Conservation (phyloP, 2,888 invertebrate genomes). For the Glyphotaelius pellucidus region DNA sequence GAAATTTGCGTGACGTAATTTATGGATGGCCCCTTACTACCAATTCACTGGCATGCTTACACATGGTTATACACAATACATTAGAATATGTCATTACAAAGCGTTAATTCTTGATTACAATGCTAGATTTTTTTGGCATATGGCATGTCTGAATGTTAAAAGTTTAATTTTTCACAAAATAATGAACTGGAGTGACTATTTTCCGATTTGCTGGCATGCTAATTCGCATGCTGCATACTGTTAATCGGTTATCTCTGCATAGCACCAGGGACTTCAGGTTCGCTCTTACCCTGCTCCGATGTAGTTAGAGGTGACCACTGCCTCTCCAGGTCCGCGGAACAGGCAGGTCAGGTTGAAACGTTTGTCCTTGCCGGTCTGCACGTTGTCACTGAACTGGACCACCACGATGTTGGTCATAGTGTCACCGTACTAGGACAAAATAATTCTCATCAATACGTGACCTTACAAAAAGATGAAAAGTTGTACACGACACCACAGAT, state of each 20-base stretch:
- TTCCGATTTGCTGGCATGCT: conserved; percentile 27
- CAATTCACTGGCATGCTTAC: conserved; percentile 22
- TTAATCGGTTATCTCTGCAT: conserved; percentile 51
- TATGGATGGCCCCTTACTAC: no score
- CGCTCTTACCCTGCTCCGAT: conserved; percentile 91
- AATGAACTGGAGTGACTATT: neutral
- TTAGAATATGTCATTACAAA: neutral
- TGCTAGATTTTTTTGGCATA: neutral
- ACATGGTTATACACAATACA: conserved; percentile 30
- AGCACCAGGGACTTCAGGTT: neutral
- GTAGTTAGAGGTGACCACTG: conserved; percentile 94
- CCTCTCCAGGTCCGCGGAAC: conserved; percentile 94
- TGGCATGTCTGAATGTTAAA: neutral
- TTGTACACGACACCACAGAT: no score
- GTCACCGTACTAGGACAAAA: conserved; percentile 86
- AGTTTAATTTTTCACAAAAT: neutral
- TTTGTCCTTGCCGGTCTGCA: conserved; percentile 93
- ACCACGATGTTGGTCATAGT: conserved; percentile 96
- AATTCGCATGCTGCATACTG: conserved; percentile 46
- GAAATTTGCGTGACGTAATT: no score
- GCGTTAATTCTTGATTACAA: neutral
- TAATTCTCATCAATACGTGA: conserved; percentile 20
- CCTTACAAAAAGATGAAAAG: neutral
- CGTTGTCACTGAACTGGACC: conserved; percentile 95
- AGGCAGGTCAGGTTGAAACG: conserved; percentile 95